Base-by-base conservation (phyloP, 2,113 vertebrate genomes). In the Dicerorhinus sumatrensis region DNA sequence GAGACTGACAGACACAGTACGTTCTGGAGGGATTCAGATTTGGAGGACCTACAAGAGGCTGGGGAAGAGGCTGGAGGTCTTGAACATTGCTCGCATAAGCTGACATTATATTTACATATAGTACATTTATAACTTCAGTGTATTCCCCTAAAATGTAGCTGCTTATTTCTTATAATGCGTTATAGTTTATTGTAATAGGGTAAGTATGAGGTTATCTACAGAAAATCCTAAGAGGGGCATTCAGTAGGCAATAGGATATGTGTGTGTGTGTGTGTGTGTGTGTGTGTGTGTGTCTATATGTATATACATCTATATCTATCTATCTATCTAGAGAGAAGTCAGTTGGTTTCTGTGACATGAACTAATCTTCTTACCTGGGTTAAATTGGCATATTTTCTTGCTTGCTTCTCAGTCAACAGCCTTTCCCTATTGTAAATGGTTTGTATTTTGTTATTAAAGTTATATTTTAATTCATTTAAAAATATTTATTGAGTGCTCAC, bases 371-470 rank as follows among this genome's bases (percentile, higher is more conserved):
- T 87, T 92, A 73, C 29, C 2, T 70, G 69, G 46, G 17, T 91
- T 75, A 94, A 92, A 62, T 95, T 62, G 80, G 29, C 29, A 48
- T 85, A 31, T 79, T 95, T 96, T 95, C 60, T 77, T 92, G 17
- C 48, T 90, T 96, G 56, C 7, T 42, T 82, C n/a, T 62, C 33
- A 72, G 13, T 75, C 23, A 93, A 16, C 1, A 56, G 48, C 72
- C 17, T 81, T 95, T 91, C 21, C 29, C 17, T 89, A 20, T 81
- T 83, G 18, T 69, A 92, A 94, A 72, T 33, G 25, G 13, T 84
- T 79, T 85, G 3, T 8, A 39, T 85, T 93, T 93, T 91, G 48
- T 67, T 82, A 75, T 46, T 93, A 86, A 76, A 91, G 72, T 84
- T 54, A 13, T 56, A 77, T 33, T 94, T 96, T 63, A 91, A 72